A percentile compares a stretch with the other conserved stretches of the same genome.
These are phyloP conservation scores for Cochlearius cochlearius DNA, from an alignment of 2,113 vertebrate species.

Conservation along the genomic window DNA sequence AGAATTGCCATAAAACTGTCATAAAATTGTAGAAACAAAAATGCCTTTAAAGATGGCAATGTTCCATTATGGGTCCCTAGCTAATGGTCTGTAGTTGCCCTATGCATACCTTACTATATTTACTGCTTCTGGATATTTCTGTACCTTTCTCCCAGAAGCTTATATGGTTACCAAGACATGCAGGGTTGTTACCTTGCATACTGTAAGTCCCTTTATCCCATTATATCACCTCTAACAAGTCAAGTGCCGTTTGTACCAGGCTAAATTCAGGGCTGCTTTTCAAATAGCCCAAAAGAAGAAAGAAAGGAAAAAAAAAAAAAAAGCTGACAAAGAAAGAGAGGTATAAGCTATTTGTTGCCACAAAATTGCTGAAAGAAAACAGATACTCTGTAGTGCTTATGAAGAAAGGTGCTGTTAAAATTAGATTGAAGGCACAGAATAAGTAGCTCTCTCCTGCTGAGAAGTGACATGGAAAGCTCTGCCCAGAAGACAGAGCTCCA, in stretches of 20 bases:
- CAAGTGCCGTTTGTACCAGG: neutral
- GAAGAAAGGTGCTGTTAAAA: neutral
- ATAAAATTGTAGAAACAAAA: constrained; percentile 56
- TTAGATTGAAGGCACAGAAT: constrained; percentile 13
- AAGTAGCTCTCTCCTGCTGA: neutral
- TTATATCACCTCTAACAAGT: neutral
- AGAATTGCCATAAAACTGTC: constrained; percentile 34
- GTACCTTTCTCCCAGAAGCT: neutral
- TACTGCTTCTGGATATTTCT: constrained; percentile 32
- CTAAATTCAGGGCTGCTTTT: neutral
- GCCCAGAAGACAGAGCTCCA: neutral
- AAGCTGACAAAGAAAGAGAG: neutral
- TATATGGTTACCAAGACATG: neutral
- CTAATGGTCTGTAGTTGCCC: constrained; percentile 14
- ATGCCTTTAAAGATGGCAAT: constrained; percentile 42
- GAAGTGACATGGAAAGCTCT: neutral
- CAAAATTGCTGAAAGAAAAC: constrained; percentile 34
- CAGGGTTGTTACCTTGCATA: neutral
- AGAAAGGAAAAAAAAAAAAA: accelerated
- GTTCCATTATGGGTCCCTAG: constrained; percentile 30
- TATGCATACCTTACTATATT: neutral
- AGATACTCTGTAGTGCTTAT: neutral
- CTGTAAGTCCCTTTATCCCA: neutral
- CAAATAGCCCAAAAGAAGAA: neutral
- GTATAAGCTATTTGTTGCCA: neutral